These are phyloP conservation scores for Dendrolimus houi DNA, from an alignment of 2,888 invertebrate species.

Conservation along the genomic window DNA sequence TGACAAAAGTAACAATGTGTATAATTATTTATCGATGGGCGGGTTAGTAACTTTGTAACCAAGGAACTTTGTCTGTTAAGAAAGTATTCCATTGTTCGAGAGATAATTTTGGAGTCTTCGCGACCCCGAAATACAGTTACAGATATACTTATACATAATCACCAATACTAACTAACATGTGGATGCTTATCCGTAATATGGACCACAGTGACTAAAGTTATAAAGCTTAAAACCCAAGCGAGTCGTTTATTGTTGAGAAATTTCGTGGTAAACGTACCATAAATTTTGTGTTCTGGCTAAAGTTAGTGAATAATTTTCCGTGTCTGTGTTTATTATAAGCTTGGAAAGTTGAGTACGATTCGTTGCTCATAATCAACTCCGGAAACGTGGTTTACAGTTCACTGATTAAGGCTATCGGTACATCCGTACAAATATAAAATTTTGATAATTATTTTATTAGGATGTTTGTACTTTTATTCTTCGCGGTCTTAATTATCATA, in stretches of 20 bases:
- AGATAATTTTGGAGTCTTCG: too few species aligned
- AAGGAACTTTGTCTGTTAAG: too few species aligned
- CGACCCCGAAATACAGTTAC: too few species aligned
- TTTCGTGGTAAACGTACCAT: conserved; percentile 69
- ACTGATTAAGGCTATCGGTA: conserved; percentile 32
- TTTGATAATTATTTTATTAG: too few species aligned
- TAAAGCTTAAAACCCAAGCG: conserved; percentile 60
- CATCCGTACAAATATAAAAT: not conserved
- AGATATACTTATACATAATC: too few species aligned
- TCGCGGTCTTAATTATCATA: too few species aligned
- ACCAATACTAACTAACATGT: too few species aligned
- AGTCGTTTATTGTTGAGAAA: conserved; percentile 68
- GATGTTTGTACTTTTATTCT: too few species aligned
- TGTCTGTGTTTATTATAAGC: conserved; percentile 73
- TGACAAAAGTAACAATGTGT: too few species aligned
- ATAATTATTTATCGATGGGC: too few species aligned
- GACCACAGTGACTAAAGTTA: conserved; percentile 46
- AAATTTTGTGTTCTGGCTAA: conserved; percentile 64
- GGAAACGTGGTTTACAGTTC: conserved; percentile 43
- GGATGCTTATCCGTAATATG: conserved; percentile 35
- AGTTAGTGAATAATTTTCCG: conserved; percentile 72
- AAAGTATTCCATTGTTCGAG: too few species aligned
- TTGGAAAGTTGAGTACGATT: conserved; percentile 54
- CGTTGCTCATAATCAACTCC: conserved; percentile 56
- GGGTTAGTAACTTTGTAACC: too few species aligned